Evolutionary conservation across 2,797 vertebrate species (phyloP).

Genomic region (Gallinago solitaria): DNA sequence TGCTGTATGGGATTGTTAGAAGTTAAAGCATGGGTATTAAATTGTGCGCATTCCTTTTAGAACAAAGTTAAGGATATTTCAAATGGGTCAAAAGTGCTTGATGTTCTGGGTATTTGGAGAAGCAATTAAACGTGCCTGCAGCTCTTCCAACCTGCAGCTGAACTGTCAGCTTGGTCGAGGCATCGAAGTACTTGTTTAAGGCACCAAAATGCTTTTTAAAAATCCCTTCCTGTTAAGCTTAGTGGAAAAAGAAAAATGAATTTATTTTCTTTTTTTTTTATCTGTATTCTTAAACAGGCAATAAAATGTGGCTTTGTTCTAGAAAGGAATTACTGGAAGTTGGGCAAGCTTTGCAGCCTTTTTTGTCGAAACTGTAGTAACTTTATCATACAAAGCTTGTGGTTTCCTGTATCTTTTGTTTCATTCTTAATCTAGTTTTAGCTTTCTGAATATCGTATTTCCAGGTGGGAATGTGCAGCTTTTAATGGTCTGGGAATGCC

Average conservation of each 20-base stretch:
- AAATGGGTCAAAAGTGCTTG: neutral
- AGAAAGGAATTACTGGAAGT: slow-evolving; percentile 16
- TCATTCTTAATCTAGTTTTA: neutral
- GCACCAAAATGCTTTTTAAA: neutral
- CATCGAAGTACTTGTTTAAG: neutral
- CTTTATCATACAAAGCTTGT: neutral
- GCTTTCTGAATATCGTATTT: neutral
- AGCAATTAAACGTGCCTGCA: neutral
- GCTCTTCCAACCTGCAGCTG: slow-evolving; percentile 37
- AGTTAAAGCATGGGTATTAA: neutral
- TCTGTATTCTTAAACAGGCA: neutral
- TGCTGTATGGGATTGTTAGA: neutral
- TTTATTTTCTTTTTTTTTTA: neutral
- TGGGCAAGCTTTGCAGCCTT: neutral
- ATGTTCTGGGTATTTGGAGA: neutral
- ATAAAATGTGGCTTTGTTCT: neutral
- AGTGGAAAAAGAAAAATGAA: neutral
- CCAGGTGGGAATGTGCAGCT: neutral
- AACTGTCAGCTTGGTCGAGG: neutral
- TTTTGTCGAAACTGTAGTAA: neutral
- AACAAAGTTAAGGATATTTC: slow-evolving; percentile 7
- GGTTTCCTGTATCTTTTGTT: slow-evolving; percentile 6
- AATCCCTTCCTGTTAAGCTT: neutral
- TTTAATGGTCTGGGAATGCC: neutral
- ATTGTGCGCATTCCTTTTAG: neutral